Evolutionary conservation across 2,888 invertebrate genomes (phyloP).

Genomic region (Pseudococcus viburni): DNA sequence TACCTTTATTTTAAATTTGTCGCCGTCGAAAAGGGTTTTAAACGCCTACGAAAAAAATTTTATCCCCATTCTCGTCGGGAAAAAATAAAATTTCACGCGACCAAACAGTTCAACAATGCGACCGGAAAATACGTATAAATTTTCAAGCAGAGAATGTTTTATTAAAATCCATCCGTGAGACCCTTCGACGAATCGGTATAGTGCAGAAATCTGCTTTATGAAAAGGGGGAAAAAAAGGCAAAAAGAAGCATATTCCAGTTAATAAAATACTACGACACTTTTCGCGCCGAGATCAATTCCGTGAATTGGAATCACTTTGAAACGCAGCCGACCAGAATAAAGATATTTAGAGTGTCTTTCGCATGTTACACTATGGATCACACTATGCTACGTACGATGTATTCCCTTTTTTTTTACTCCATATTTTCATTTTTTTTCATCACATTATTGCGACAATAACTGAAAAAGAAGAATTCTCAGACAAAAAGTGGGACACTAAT

Average conservation of each 20-base stretch:
- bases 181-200: neutral
- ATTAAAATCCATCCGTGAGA: neutral
- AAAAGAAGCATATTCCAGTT: constrained; percentile 41
- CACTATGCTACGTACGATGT: neutral
- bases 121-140: constrained; percentile 47
- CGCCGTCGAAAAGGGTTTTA: neutral
- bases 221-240: neutral
- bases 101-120: constrained; percentile 28
- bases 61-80: neutral
- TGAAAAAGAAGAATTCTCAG: neutral
- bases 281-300: constrained; percentile 32
- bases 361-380: constrained; percentile 16
- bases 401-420: neutral
- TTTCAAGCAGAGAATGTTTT: constrained; percentile 30
- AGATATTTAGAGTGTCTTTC: constrained; percentile 48
- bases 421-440: neutral
- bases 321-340: constrained; percentile 47
- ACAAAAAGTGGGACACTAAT: neutral
- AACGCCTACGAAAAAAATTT: neutral
- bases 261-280: constrained; percentile 51
- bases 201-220: constrained; percentile 31
- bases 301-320: constrained; percentile 40
- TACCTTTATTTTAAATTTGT: neutral
- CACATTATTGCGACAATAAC: neutral
- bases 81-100: constrained; percentile 46